A percentile compares a stretch with the other conserved stretches of the same genome.
These are phyloP conservation scores for Leptoclinus maculatus DNA, from an alignment of 2,797 vertebrate species.

Conservation along the genomic window DNA sequence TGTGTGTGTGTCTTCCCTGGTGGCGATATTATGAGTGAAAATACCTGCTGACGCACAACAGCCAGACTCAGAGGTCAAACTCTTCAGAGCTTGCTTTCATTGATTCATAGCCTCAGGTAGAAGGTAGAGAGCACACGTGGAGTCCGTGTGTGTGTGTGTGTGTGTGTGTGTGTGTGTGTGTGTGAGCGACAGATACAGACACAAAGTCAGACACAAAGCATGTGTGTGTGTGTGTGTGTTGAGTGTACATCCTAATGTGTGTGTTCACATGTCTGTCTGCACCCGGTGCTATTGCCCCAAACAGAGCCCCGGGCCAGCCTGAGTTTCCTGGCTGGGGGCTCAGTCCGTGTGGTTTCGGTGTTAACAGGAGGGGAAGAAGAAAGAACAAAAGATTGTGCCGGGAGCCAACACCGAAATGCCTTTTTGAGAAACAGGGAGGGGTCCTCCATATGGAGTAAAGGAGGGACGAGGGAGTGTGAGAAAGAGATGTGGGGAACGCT, in stretches of 20 bases:
- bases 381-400: slow-evolving; percentile 74
- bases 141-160: slow-evolving; percentile 36
- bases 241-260: slow-evolving; percentile 36
- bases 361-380: slow-evolving; percentile 63
- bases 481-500: slow-evolving; percentile 39
- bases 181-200: slow-evolving; percentile 40
- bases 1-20: slow-evolving; percentile 45
- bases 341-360: slow-evolving; percentile 54
- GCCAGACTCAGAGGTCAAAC: slow-evolving; percentile 75
- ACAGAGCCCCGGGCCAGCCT: slow-evolving; percentile 75
- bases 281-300: slow-evolving; percentile 73
- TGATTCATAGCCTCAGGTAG: slow-evolving; percentile 76
- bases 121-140: slow-evolving; percentile 59
- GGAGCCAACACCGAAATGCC: slow-evolving; percentile 62
- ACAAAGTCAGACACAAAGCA: slow-evolving; percentile 46
- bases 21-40: slow-evolving; percentile 81
- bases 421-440: slow-evolving; percentile 50
- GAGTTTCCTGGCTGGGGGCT: slow-evolving; percentile 76
- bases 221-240: slow-evolving; percentile 46
- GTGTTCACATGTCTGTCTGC: slow-evolving; percentile 61
- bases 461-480: slow-evolving; percentile 51
- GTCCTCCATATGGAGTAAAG: slow-evolving; percentile 45
- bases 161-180: slow-evolving; percentile 31
- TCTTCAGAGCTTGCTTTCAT: slow-evolving; percentile 68
- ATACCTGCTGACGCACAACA: slow-evolving; percentile 78